A percentile compares a stretch with the other conserved stretches of the same genome.
These are phyloP conservation scores for Vannuccia rotundouncinata DNA, from an alignment of 2,888 invertebrate species.

Conservation along the genomic window DNA sequence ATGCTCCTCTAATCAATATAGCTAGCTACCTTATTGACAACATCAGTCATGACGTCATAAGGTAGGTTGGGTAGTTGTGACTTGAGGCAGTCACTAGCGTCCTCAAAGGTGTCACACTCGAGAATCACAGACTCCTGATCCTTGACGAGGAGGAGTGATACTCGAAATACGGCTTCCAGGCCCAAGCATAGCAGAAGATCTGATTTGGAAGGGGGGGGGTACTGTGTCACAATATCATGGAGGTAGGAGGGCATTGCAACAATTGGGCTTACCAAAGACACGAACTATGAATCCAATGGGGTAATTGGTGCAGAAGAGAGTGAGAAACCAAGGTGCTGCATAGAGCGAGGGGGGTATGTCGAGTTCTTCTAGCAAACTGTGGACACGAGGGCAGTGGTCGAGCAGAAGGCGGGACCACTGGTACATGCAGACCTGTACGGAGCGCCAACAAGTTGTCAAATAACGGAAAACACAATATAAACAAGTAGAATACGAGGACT, in stretches of 20 bases:
- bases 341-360: slow-evolving; percentile 95
- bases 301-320: slow-evolving; percentile 90
- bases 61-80: slow-evolving; percentile 60
- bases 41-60: slow-evolving; percentile 45
- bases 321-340: slow-evolving; percentile 96
- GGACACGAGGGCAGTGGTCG: slow-evolving; percentile 69
- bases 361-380: slow-evolving; percentile 70
- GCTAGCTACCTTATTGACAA: slow-evolving; percentile 76
- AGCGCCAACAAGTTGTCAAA: neutral
- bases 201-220: slow-evolving; percentile 51
- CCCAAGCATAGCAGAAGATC: slow-evolving; percentile 84
- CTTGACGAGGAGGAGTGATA: slow-evolving; percentile 74
- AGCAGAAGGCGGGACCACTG: slow-evolving; percentile 83
- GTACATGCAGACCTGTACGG: slow-evolving; percentile 67
- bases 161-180: slow-evolving; percentile 78
- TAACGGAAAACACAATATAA: neutral
- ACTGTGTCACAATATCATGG: no score
- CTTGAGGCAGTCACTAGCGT: slow-evolving; percentile 85
- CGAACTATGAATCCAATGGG: slow-evolving; percentile 79
- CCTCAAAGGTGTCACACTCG: slow-evolving; percentile 79
- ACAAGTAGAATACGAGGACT: neutral
- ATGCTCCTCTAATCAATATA: no score
- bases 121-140: slow-evolving; percentile 77
- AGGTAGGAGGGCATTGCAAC: no score
- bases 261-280: slow-evolving; percentile 94